A percentile compares a stretch with the other conserved stretches of the same genome.
Evolutionary conservation across 2,888 invertebrate species (phyloP).

Genomic region (Endotricha flammealis): DNA sequence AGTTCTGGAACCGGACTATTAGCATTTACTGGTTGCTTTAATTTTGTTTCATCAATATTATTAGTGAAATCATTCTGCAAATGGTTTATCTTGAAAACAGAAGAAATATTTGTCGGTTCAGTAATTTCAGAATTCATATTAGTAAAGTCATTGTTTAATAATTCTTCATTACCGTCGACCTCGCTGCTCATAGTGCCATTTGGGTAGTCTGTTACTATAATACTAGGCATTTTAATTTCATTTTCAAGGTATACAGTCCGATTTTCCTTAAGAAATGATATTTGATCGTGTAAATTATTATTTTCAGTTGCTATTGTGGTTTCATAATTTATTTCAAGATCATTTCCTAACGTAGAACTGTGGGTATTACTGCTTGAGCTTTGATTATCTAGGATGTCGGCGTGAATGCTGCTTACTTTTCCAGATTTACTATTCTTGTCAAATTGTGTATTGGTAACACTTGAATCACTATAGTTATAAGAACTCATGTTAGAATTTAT

Average conservation of each 20-base stretch:
- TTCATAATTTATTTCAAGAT: too few species aligned
- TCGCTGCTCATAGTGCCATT: slow-evolving; percentile 30
- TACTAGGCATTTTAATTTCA: slow-evolving; percentile 29
- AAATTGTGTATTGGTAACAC: too few species aligned
- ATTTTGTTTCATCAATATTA: not conserved
- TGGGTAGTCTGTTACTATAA: slow-evolving; percentile 32
- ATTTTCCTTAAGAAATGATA: not conserved
- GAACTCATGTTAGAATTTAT: too few species aligned
- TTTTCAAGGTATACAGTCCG: slow-evolving; percentile 21
- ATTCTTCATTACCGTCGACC: slow-evolving; percentile 30
- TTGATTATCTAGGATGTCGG: too few species aligned
- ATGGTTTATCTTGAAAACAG: not conserved
- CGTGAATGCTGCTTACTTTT: too few species aligned
- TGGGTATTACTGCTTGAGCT: too few species aligned
- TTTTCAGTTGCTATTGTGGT: too few species aligned
- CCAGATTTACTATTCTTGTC: too few species aligned
- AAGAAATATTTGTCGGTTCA: not conserved
- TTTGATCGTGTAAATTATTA: too few species aligned
- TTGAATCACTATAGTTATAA: too few species aligned
- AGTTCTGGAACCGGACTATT: not conserved
- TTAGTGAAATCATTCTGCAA: not conserved
- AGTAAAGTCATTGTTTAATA: slow-evolving; percentile 31
- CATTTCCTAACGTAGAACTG: too few species aligned
- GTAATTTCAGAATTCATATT: not conserved
- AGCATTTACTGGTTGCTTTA: too few species aligned